Base-by-base conservation (phyloP, 2,888 invertebrate genomes). In the Ochlodes sylvanus region DNA sequence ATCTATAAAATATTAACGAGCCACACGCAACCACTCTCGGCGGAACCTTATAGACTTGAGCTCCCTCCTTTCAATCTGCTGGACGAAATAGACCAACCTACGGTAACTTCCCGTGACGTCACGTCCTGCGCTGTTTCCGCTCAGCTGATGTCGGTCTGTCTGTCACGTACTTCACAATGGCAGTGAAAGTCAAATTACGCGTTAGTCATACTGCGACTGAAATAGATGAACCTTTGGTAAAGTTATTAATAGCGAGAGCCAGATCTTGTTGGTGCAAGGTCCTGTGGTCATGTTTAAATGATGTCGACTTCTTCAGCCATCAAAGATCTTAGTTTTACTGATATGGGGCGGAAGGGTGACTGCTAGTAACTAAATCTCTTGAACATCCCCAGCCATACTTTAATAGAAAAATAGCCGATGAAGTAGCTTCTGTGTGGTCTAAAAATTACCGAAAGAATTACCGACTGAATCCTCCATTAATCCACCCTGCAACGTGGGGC, bases 81-180 rank as follows among this genome's bases (percentile, higher is more conserved):
- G 41, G 10, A 58, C 61, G 55, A 50, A 55, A 68, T 63, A 63
- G 58, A 63, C 42, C 50, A 68, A 58, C 63, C 63, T 86, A 85
- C 82, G 82, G 79, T 82, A 86, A 86, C 87, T 80, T 84, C 84
- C 85, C 84, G 80, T 88, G 89, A 87, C 90, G 90, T 91, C 92
- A 92, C 80, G 81, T 92, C 91, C 85, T 71, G 74, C 64, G 69
- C 68, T 79, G 83, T 77, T 87, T 89, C 89, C 91, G 87, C 84
- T 83, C 90, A 90, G 92, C 91, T 91, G 92, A 86, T 77, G 75
- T 54, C 44, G 61, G 67, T 60, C 69, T 69, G 75, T 69, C 75
- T 60, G 71, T 71, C 76, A 72, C 77, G 76, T 76, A 71, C 73
- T 14, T 42, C 71, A 72, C 77, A 73, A 72, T 72, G 71, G 58